A percentile compares a stretch with the other conserved stretches of the same genome.
These are phyloP conservation scores for Hystrix cristata DNA, from an alignment of 2,113 vertebrate genomes.

Conservation along the genomic window DNA sequence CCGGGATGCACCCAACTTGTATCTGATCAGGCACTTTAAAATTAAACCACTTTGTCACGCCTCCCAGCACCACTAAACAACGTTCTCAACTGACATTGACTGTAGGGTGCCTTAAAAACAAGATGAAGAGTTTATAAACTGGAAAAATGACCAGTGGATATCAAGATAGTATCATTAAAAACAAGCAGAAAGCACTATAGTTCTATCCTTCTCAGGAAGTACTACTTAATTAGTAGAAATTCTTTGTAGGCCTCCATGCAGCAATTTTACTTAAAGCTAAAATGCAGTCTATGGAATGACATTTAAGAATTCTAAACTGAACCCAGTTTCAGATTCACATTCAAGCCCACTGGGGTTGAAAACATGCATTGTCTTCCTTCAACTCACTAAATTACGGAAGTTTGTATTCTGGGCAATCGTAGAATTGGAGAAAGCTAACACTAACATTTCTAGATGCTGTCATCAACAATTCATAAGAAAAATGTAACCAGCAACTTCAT, in stretches of 20 bases:
- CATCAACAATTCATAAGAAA: conserved; percentile 63
- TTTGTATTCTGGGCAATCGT: conserved; percentile 68
- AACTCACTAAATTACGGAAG: conserved; percentile 55
- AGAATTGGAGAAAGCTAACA: conserved; percentile 61
- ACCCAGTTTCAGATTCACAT: conserved; percentile 48
- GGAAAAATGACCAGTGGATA: neutral
- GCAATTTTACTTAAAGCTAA: conserved; percentile 3
- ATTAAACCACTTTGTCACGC: neutral
- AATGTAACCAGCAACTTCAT: conserved; percentile 68
- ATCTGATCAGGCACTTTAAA: neutral
- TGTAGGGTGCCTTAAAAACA: neutral
- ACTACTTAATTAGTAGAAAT: conserved; percentile 4
- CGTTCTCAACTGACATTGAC: neutral
- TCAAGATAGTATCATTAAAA: neutral
- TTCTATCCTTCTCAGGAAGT: neutral
- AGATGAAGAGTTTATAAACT: neutral
- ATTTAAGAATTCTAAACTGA: conserved; percentile 57
- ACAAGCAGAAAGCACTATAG: neutral
- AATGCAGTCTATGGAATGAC: conserved; percentile 2
- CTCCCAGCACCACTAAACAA: neutral
- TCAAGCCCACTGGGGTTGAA: conserved; percentile 54
- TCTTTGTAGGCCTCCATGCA: neutral
- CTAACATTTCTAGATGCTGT: conserved; percentile 67
- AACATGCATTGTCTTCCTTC: conserved; percentile 65
- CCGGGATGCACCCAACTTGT: neutral